These are phyloP conservation scores for Mormyrus proboscirostris DNA, from an alignment of 2,797 vertebrate genomes.

Conservation along the genomic window DNA sequence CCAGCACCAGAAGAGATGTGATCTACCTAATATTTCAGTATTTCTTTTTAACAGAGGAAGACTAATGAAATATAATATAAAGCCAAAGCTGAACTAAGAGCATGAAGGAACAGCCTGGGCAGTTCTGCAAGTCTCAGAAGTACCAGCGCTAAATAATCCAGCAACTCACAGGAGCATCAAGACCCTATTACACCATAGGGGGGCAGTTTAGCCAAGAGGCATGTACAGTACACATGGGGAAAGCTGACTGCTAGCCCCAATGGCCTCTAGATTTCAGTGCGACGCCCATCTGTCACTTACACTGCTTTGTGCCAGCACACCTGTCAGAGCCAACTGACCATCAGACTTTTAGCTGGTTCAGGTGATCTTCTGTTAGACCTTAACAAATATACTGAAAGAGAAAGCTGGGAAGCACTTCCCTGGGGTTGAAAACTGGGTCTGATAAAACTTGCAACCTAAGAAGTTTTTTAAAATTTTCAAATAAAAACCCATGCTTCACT, in stretches of 20 bases:
- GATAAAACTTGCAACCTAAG: not conserved
- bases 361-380: not conserved
- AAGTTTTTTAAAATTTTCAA: not conserved
- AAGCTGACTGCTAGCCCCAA: not conserved
- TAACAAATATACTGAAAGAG: not conserved
- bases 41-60: not conserved
- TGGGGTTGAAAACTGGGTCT: not conserved
- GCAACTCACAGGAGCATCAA: not conserved
- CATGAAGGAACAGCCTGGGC: not conserved
- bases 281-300: not conserved
- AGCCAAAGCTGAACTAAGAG: not conserved
- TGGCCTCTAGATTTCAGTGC: not conserved
- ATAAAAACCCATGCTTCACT: not conserved
- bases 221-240: not conserved
- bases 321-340: not conserved
- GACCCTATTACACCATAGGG: not conserved
- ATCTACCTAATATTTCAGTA: not conserved
- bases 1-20: not conserved
- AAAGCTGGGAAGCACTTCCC: not conserved
- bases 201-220: not conserved
- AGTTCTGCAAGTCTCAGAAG: not conserved
- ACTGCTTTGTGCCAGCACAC: not conserved
- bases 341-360: not conserved
- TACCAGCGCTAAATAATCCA: not conserved
- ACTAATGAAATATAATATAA: not conserved